Conservation (phyloP, 2,888 invertebrate genomes). For the Latrodectus hesperus region DNA sequence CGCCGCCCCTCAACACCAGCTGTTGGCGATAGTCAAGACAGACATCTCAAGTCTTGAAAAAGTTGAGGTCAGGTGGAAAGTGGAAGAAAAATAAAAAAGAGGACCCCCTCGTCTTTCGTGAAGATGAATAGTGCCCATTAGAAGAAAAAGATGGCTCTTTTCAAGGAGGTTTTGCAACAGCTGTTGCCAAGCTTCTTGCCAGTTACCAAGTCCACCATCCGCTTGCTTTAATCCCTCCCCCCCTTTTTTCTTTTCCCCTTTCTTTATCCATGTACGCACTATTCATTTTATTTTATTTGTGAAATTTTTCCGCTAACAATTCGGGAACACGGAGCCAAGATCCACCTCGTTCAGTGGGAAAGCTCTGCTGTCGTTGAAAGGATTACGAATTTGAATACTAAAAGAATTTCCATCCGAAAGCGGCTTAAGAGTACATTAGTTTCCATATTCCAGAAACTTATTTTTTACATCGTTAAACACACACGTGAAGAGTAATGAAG, state of each 20-base stretch:
- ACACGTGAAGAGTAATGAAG: too few relatives aligned
- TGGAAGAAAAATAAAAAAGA: neutral
- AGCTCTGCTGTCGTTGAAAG: too few relatives aligned
- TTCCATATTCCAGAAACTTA: too few relatives aligned
- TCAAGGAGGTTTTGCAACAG: conserved; percentile 56
- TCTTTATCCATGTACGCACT: neutral
- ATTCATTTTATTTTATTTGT: neutral
- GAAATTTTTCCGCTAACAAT: neutral
- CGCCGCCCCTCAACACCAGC: conserved; percentile 29
- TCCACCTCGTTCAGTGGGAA: neutral
- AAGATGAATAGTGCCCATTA: conserved; percentile 67
- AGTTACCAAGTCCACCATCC: conserved; percentile 11
- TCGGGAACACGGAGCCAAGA: neutral
- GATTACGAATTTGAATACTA: too few relatives aligned
- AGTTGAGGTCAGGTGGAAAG: conserved; percentile 59
- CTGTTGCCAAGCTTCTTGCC: conserved; percentile 23
- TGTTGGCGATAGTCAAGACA: conserved; percentile 32
- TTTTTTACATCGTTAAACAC: too few relatives aligned
- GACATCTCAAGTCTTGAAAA: conserved; percentile 40
- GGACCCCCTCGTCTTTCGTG: conserved; percentile 3
- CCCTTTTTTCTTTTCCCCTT: neutral
- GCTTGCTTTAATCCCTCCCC: conserved; percentile 2
- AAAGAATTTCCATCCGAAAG: too few relatives aligned
- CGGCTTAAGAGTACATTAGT: too few relatives aligned
- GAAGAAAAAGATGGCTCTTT: conserved; percentile 61